Base-by-base conservation (phyloP, 2,113 vertebrate genomes). In the Odobenus rosmarus region DNA sequence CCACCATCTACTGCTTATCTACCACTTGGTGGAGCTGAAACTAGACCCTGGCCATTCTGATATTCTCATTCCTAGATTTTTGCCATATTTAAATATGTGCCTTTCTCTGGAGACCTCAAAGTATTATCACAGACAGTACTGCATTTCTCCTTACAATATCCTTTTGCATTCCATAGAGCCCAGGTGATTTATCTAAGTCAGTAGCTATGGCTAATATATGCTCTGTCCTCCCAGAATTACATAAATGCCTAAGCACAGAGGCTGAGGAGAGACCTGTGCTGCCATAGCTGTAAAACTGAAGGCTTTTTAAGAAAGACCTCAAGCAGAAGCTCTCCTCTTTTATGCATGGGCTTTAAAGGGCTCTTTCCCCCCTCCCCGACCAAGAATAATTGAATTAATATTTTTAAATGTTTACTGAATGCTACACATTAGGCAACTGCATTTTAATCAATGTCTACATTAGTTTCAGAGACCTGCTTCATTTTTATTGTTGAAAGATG, bases 161-260 rank as follows among this genome's bases (percentile, higher is more conserved):
- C 92, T 94, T 97, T 89, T 74, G 72, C 76, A 61, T 97, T 94
- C 92, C 64, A 21, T 3, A 33, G 93, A 82, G 55, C 53, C 77
- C 69, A 83, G 92, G 93, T 96, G 96, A 97, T 97, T 95, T 96
- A 95, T 97, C 96, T 95, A 97, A 88, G 94, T 97, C 97, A 97
- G 71, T 55, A 77, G 76, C 92, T 92, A 23, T 23, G 77, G 59
- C 42, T 96, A 64, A 84, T 93, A 79, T 72, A 62, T 13, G 31
- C 28, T 67, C 76, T 90, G 80, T 88, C 85, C 93, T 93, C 67
- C 80, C 36, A 74, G 84, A 96, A 71, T 97, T 86, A 57, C 51
- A 49, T 74, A 89, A 89, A 82, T 64, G 55, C 79, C 64, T 84
- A 74, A 88, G 77, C 42, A 71, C 59, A 74, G 74, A 24, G 39